Conservation (phyloP, 2,797 vertebrate species). For the Urocyon cinereoargenteus region DNA sequence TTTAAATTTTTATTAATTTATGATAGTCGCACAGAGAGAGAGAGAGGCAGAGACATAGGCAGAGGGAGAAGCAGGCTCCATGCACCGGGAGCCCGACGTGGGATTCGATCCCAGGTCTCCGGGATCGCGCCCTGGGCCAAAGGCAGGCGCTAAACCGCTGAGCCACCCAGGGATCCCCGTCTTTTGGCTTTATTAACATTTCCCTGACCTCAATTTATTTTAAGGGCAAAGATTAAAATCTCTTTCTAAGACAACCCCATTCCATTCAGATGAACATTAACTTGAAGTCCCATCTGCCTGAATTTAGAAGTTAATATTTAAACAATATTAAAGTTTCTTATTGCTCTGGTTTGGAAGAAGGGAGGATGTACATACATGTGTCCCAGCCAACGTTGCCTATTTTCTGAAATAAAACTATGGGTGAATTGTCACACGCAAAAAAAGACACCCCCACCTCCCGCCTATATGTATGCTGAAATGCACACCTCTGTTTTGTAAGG, state of each 20-base stretch:
- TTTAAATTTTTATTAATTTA: no score
- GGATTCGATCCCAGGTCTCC: no score
- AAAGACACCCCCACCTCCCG: background rate
- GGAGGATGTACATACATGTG: background rate
- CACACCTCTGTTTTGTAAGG: background rate
- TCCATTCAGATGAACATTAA: slow-evolving; percentile 64
- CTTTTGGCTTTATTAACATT: background rate
- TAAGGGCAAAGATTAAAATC: background rate
- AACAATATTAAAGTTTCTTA: slow-evolving; percentile 60
- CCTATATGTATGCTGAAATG: background rate
- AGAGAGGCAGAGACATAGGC: no score
- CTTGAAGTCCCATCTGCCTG: slow-evolving; percentile 67
- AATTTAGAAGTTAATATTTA: slow-evolving; percentile 64
- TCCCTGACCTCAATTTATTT: background rate
- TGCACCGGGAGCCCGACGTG: no score
- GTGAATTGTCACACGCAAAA: slow-evolving; percentile 74
- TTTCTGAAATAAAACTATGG: slow-evolving; percentile 71
- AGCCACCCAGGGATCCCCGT: no score
- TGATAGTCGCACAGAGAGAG: no score
- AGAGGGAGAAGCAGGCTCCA: no score
- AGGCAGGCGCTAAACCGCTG: no score
- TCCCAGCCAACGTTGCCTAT: slow-evolving; percentile 64
- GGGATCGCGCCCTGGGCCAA: no score
- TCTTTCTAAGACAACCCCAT: background rate
- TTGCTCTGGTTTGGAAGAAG: slow-evolving; percentile 35